Percentiles rank a stretch among this genome's conserved stretches.
phyloP scores from a whole-genome alignment of 2,888 invertebrate genomes.

The Patella ulyssiponensis region DNA sequence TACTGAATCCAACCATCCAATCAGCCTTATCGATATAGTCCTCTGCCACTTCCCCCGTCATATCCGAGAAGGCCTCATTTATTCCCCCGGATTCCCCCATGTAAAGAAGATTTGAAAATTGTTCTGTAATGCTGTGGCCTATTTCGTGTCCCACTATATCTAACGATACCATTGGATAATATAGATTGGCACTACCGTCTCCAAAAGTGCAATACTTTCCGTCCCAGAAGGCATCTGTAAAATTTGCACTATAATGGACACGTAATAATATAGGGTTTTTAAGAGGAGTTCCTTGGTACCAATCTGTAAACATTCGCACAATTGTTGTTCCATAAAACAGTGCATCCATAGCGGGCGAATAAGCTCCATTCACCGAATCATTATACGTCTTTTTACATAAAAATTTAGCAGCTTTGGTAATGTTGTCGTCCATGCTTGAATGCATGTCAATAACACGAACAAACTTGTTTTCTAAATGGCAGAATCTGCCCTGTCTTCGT shows the following conservation, averaged over 20 bases:
- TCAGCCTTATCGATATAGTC: slow-evolving; percentile 32
- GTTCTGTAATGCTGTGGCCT: slow-evolving; percentile 48
- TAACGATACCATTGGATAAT: slow-evolving; percentile 43
- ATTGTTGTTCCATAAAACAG: slow-evolving; percentile 33
- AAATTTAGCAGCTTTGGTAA: slow-evolving; percentile 28
- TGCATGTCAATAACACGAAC: slow-evolving; percentile 48
- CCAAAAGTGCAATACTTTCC: slow-evolving; percentile 48
- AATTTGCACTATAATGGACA: slow-evolving; percentile 46
- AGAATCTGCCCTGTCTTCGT: slow-evolving; percentile 32
- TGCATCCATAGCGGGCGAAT: slow-evolving; percentile 40
- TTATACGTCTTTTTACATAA: slow-evolving; percentile 27
- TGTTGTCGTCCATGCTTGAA: slow-evolving; percentile 3
- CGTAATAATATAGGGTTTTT: slow-evolving; percentile 40
- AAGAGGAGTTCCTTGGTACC: slow-evolving; percentile 28
- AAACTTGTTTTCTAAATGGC: slow-evolving; percentile 48
- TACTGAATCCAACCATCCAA: slow-evolving; percentile 35
- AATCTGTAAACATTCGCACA: slow-evolving; percentile 38
- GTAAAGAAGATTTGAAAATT: slow-evolving; percentile 46
- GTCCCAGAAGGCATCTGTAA: slow-evolving; percentile 55
- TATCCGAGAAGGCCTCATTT: slow-evolving; percentile 53
- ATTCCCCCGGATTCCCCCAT: slow-evolving; percentile 47
- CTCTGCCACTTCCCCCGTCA: slow-evolving; percentile 45
- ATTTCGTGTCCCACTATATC: slow-evolving; percentile 54
- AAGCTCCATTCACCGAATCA: slow-evolving; percentile 37
- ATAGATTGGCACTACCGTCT: slow-evolving; percentile 35